phyloP scores from a whole-genome alignment of 2,797 vertebrate genomes.

The Sciaenops ocellatus region DNA sequence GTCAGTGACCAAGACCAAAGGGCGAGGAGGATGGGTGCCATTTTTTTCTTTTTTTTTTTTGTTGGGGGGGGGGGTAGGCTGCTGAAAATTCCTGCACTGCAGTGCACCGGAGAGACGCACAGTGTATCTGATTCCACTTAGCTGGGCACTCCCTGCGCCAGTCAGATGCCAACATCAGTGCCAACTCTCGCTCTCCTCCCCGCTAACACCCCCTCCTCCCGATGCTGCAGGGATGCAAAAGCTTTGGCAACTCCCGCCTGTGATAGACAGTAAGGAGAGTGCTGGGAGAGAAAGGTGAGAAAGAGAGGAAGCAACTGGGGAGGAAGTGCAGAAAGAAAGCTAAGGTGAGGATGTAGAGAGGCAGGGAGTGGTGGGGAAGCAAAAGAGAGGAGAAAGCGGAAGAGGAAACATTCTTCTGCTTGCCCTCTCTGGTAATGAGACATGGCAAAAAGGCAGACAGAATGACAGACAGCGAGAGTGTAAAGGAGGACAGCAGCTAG shows the following conservation, averaged over 20 bases:
- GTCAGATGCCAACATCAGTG: constrained; percentile 67
- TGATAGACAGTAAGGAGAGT: constrained; percentile 50
- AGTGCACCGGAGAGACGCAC: constrained; percentile 36
- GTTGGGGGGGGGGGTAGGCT: neutral
- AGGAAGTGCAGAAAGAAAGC: constrained; percentile 7
- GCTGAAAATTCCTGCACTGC: constrained; percentile 40
- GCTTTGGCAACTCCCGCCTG: constrained; percentile 45
- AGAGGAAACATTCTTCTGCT: constrained; percentile 35
- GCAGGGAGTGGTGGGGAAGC: neutral
- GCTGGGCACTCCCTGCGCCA: constrained; percentile 55
- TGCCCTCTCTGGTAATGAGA: constrained; percentile 57
- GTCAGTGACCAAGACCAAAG: neutral
- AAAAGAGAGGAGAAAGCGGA: constrained; percentile 12
- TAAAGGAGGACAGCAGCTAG: constrained; percentile 50
- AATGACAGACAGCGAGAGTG: constrained; percentile 42
- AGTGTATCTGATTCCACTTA: constrained; percentile 74
- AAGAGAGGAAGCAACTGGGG: constrained; percentile 13
- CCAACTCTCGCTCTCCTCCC: constrained; percentile 50
- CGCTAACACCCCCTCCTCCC: constrained; percentile 36
- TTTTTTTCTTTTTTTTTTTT: constrained; percentile 1
- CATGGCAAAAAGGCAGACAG: constrained; percentile 45
- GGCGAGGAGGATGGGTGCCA: constrained; percentile 11
- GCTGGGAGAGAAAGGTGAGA: constrained; percentile 44
- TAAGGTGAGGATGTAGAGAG: constrained; percentile 9
- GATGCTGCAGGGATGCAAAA: constrained; percentile 64